Base-by-base conservation (phyloP, 30 jellyfish, hydroid and myxozoan species). In the Chrysaora quinquecirrha region DNA sequence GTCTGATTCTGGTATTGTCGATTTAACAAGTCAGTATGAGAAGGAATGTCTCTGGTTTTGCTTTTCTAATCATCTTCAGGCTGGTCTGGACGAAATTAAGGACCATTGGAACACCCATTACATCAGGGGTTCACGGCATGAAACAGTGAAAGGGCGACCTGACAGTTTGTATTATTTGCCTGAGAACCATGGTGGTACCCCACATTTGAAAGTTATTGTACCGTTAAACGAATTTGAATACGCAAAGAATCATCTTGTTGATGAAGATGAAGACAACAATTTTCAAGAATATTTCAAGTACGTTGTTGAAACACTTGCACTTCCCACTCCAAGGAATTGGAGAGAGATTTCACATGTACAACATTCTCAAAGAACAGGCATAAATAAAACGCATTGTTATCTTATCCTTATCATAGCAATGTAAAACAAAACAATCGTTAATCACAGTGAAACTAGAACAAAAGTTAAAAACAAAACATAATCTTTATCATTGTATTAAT, bases 101-200 rank as follows among this genome's bases (percentile, higher is more conserved):
- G 24, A 22, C 11, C 56, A 66, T 21, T 66, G 78, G 78, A 66
- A 66, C 21, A n/a, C 83, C 29, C 83, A 71, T 71, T 32, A 21
- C 11, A 27, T 66, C 11, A 67, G 78, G 27, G 7, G 7, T 2
- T 52, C 27, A 16, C 68, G 68, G 25, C 25, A 3, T 25, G 68
- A 52, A 4, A 52, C 68, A 20, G 68, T 19, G 19, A 16, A 16
- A 19, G 68, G 68, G 68, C 9, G 68, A 25, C 68, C 68, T 4
- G 68, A 52, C 25, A 4, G 27, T 52, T 25, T 52, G 6, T 52
- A 52, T 20, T 52, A 52, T 25, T 19, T 52, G 68, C 68, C 68
- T 20, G 68, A 52, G 29, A 3, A 2, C 6, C 12, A 52, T 19
- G 29, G 29, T 52, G 68, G 29, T 3, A 43, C 58, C 12, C 12